Evolutionary conservation across 2,888 invertebrate genomes (phyloP).

Genomic region (Thereva nobilitata): DNA sequence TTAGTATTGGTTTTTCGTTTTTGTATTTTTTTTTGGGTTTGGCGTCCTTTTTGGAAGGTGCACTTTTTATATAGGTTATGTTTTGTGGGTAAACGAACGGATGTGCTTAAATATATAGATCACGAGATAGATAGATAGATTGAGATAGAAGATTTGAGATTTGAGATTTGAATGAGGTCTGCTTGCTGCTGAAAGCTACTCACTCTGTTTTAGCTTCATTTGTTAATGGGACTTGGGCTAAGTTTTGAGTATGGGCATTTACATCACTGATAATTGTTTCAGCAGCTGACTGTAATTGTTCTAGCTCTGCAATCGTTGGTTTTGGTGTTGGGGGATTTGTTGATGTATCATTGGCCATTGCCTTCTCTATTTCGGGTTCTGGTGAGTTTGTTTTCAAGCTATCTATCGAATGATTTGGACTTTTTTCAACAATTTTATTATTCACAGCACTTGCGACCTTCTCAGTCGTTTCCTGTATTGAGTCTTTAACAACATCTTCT

Average conservation of each 20-base stretch:
- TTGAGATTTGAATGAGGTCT: conserved; percentile 5
- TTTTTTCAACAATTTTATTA: conserved; percentile 9
- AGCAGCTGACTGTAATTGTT: conserved; percentile 43
- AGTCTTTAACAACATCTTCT: conserved; percentile 35
- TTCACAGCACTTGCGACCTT: neutral
- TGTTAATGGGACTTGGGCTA: conserved; percentile 12
- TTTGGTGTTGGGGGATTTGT: conserved; percentile 53
- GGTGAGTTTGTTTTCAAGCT: conserved; percentile 55
- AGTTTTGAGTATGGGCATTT: neutral
- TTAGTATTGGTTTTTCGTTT: conserved; percentile 17
- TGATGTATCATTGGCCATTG: conserved; percentile 50
- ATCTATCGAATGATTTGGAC: conserved; percentile 43
- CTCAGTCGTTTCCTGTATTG: neutral
- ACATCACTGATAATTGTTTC: conserved; percentile 12
- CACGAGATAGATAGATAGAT: conserved; percentile 1
- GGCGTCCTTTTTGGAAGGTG: conserved; percentile 18
- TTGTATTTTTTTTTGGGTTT: conserved; percentile 1
- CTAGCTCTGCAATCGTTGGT: conserved; percentile 53
- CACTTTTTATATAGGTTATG: conserved; percentile 8
- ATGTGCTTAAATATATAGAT: conserved; percentile 26
- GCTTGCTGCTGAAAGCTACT: conserved; percentile 31
- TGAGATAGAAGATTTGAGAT: too few relatives aligned
- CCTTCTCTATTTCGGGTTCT: conserved; percentile 56
- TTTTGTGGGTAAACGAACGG: conserved; percentile 18
- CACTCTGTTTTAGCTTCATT: conserved; percentile 33